These are phyloP conservation scores for Platycheirus albimanus DNA, from an alignment of 2,888 invertebrate genomes.

Conservation along the genomic window DNA sequence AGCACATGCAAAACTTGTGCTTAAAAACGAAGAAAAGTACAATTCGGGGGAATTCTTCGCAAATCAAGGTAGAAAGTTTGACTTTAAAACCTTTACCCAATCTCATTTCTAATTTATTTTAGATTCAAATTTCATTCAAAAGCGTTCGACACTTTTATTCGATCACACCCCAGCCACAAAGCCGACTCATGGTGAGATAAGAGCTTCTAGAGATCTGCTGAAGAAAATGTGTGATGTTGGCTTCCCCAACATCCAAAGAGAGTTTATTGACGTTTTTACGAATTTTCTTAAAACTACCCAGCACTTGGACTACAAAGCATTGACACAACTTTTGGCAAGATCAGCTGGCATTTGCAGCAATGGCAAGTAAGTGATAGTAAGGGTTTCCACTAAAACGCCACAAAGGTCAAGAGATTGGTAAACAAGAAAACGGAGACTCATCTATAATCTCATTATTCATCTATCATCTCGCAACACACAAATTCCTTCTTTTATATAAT, in stretches of 20 bases:
- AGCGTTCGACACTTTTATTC: slow-evolving; percentile 87
- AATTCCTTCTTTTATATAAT: no score
- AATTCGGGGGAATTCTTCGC: slow-evolving; percentile 78
- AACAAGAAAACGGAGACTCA: neutral
- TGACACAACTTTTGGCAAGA: slow-evolving; percentile 86
- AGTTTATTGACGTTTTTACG: slow-evolving; percentile 86
- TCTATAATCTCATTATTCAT: no score
- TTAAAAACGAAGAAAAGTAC: slow-evolving; percentile 84
- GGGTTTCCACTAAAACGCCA: slow-evolving; percentile 11
- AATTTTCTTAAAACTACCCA: slow-evolving; percentile 87
- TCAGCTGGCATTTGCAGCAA: slow-evolving; percentile 86
- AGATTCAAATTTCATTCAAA: slow-evolving; percentile 81
- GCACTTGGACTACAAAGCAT: slow-evolving; percentile 87
- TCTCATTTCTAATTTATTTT: neutral
- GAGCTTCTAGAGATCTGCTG: slow-evolving; percentile 87
- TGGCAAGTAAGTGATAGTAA: slow-evolving; percentile 86
- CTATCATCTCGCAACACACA: neutral
- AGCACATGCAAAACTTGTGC: slow-evolving; percentile 84
- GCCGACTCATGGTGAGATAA: slow-evolving; percentile 88
- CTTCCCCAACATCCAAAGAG: slow-evolving; percentile 85
- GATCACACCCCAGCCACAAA: slow-evolving; percentile 88
- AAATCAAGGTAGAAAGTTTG: slow-evolving; percentile 76
- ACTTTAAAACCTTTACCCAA: neutral
- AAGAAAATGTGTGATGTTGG: slow-evolving; percentile 87
- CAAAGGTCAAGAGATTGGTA: neutral